Evolutionary conservation across 2,888 invertebrate species (phyloP).

Genomic region (Lordiphosa andalusiaca): DNA sequence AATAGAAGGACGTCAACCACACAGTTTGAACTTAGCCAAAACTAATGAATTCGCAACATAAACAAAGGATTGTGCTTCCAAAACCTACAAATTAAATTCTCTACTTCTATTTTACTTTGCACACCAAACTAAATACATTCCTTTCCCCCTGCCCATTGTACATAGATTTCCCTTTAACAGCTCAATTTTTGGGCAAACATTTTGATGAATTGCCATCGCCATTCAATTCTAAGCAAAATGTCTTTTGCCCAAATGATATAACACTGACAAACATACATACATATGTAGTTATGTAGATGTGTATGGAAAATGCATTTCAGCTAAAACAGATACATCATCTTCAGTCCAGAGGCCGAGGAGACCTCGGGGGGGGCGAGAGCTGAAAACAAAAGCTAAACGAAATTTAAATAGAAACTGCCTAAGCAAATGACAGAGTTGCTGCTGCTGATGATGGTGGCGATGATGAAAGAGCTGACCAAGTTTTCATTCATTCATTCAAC

Average conservation of each 20-base stretch:
- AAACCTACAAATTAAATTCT: no score
- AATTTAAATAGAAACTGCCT: conserved; percentile 35
- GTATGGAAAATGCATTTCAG: conserved; percentile 47
- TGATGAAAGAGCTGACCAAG: conserved; percentile 41
- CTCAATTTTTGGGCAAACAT: conserved; percentile 28
- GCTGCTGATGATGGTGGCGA: conserved; percentile 27
- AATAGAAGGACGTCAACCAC: no score
- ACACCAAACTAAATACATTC: no score
- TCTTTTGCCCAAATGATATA: conserved; percentile 36
- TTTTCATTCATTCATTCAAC: conserved; percentile 1
- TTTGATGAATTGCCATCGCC: conserved; percentile 57
- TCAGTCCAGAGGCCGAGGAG: conserved; percentile 3
- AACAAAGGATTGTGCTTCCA: no score
- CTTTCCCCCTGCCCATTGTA: no score
- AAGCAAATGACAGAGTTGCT: conserved; percentile 18
- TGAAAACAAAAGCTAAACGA: conserved; percentile 24
- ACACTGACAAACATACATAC: conserved; percentile 37
- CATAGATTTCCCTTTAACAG: conserved; percentile 13
- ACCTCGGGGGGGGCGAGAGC: not conserved
- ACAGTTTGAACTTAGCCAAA: no score
- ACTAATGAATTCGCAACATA: no score
- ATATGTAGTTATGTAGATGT: conserved; percentile 27
- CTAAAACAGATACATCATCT: conserved; percentile 58
- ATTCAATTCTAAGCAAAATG: conserved; percentile 39
- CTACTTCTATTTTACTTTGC: no score